phyloP scores from a whole-genome alignment of 2,888 invertebrate genomes.

The Polymixis flavicincta region DNA sequence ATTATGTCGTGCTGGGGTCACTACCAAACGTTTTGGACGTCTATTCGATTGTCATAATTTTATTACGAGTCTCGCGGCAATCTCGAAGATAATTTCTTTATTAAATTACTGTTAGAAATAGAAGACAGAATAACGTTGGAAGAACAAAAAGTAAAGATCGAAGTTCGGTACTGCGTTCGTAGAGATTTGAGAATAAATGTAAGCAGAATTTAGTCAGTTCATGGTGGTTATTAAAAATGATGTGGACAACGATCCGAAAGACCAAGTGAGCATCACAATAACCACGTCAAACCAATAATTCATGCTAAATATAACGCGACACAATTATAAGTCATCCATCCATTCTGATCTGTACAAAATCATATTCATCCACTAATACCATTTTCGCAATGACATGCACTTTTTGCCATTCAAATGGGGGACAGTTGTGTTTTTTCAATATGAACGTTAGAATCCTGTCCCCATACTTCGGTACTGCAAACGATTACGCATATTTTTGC shows the following conservation, averaged over 20 bases:
- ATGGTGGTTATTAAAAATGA: constrained; percentile 35
- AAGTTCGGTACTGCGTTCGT: background rate
- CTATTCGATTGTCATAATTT: constrained; percentile 87
- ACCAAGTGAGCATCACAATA: constrained; percentile 73
- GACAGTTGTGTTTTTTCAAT: constrained; percentile 87
- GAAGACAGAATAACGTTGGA: constrained; percentile 26
- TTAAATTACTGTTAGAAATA: constrained; percentile 54
- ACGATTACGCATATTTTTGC: constrained; percentile 90
- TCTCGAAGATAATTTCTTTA: constrained; percentile 73
- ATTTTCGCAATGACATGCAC: constrained; percentile 89
- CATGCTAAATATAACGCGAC: constrained; percentile 88
- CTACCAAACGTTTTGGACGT: constrained; percentile 81
- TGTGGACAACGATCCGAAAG: constrained; percentile 47
- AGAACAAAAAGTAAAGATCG: background rate
- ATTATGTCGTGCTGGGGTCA: constrained; percentile 84
- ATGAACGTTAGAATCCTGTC: constrained; percentile 69
- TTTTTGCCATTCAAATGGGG: constrained; percentile 90
- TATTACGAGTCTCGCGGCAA: constrained; percentile 74
- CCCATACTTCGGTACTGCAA: constrained; percentile 75
- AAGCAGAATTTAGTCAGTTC: constrained; percentile 16
- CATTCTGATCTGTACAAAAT: constrained; percentile 88
- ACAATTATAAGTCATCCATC: constrained; percentile 90
- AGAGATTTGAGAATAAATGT: constrained; percentile 8
- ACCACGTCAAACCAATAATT: constrained; percentile 89
- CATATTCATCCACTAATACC: constrained; percentile 89